phyloP scores from a whole-genome alignment of 2,888 invertebrate genomes.

The Carabus problematicus region DNA sequence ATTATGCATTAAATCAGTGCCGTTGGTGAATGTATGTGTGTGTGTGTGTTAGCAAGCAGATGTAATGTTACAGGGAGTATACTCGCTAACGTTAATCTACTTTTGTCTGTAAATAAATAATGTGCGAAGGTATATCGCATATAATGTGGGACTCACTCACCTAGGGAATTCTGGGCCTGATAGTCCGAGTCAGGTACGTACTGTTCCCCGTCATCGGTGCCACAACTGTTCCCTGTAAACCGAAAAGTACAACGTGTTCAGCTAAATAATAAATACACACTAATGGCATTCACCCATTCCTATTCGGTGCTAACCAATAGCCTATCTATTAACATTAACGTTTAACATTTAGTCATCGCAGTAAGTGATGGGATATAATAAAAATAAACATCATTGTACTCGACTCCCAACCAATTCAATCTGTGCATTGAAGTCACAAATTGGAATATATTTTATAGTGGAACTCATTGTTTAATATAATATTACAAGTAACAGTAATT shows the following conservation, averaged over 20 bases:
- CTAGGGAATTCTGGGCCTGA: constrained; percentile 45
- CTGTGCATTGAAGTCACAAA: too few relatives aligned
- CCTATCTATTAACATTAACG: background rate
- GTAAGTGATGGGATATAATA: too few relatives aligned
- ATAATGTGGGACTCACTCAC: constrained; percentile 24
- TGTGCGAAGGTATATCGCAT: constrained; percentile 4
- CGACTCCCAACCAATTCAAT: too few relatives aligned
- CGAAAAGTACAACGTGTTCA: constrained; percentile 32
- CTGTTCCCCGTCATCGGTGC: constrained; percentile 63
- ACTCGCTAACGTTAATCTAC: constrained; percentile 16
- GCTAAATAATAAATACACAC: constrained; percentile 5
- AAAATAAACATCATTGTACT: too few relatives aligned
- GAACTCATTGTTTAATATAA: too few relatives aligned
- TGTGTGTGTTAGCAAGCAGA: background rate
- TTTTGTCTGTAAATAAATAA: constrained; percentile 29
- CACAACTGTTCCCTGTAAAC: constrained; percentile 62
- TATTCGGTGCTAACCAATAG: background rate
- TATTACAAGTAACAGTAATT: too few relatives aligned
- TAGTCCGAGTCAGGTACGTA: constrained; percentile 61
- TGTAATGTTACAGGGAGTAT: constrained; percentile 3
- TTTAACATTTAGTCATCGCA: background rate
- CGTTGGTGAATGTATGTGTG: background rate
- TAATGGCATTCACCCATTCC: constrained; percentile 16
- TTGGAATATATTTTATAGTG: too few relatives aligned
- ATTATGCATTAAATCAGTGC: background rate